Percentiles rank a stretch among this genome's conserved stretches.
Evolutionary conservation across 2,113 vertebrate genomes (phyloP).

Genomic region (Alouatta palliata): DNA sequence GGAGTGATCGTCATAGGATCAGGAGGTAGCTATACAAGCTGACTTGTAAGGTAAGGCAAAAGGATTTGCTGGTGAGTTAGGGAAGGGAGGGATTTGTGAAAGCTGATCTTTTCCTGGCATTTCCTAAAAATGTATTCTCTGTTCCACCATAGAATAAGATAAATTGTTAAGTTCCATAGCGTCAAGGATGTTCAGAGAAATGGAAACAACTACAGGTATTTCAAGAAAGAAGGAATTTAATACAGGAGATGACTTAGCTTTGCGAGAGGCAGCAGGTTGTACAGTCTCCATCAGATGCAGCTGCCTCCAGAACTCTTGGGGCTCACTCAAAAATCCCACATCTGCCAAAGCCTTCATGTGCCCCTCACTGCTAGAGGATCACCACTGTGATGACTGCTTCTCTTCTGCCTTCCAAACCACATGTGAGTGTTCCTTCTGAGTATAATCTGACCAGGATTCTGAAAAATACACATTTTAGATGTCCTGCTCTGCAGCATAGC

Average conservation of each 20-base stretch:
- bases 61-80: neutral
- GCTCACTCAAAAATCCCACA: neutral
- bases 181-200: accelerated
- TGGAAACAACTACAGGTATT: neutral
- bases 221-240: neutral
- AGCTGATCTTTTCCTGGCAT: no score
- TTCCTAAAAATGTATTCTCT: neutral
- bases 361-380: neutral
- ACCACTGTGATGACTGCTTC: accelerated
- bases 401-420: neutral
- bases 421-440: neutral
- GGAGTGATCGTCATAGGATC: accelerated
- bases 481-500: neutral
- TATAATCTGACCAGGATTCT: neutral
- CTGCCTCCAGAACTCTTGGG: neutral
- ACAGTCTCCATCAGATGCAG: neutral
- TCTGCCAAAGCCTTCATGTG: neutral
- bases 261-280: neutral
- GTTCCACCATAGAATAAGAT: no score
- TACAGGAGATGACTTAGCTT: neutral
- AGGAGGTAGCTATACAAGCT: neutral
- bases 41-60: neutral
- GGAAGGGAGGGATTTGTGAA: neutral
- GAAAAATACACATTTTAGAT: neutral
- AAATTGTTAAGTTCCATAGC: neutral